Percentiles rank a stretch among this genome's conserved stretches.
Evolutionary conservation across 2,113 vertebrate species (phyloP).

Genomic region (Eira barbara): DNA sequence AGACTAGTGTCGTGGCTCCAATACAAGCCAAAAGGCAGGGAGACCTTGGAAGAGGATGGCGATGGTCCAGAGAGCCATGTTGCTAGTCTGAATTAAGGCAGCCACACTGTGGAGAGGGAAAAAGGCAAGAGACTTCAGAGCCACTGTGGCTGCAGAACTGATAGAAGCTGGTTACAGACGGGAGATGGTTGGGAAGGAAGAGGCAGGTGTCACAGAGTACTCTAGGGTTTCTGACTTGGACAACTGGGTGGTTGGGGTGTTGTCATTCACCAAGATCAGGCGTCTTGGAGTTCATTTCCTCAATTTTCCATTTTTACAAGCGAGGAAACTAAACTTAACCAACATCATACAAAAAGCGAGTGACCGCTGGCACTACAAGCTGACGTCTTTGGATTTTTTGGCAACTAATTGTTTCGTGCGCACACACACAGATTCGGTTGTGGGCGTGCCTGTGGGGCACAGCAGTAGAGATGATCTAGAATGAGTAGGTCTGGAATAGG

Average conservation of each 20-base stretch:
- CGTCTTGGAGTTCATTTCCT: not conserved
- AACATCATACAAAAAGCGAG: not conserved
- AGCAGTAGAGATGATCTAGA: not conserved
- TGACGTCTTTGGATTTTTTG: not conserved
- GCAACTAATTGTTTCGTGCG: not conserved
- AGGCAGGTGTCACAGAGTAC: not conserved
- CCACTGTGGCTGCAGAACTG: not conserved
- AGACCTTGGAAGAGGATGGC: not conserved
- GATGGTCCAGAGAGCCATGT: not conserved
- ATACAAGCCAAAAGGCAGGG: not conserved
- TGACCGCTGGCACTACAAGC: not conserved
- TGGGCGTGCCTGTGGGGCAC: not conserved
- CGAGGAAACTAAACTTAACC: not conserved
- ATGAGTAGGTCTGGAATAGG: not conserved
- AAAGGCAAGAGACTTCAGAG: not conserved
- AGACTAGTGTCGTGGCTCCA: not conserved
- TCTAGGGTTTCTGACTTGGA: not conserved
- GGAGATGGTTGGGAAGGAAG: not conserved
- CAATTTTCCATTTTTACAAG: not conserved
- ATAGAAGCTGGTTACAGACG: not conserved
- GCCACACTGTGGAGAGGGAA: not conserved
- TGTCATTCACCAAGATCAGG: not conserved
- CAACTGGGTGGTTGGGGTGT: not conserved
- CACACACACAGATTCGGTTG: not conserved
- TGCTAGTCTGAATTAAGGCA: not conserved